Evolutionary conservation across 2,888 invertebrate genomes (phyloP), one percentile per base, ranked within the genome.

Genomic region (Napeogenes sylphis): DNA sequence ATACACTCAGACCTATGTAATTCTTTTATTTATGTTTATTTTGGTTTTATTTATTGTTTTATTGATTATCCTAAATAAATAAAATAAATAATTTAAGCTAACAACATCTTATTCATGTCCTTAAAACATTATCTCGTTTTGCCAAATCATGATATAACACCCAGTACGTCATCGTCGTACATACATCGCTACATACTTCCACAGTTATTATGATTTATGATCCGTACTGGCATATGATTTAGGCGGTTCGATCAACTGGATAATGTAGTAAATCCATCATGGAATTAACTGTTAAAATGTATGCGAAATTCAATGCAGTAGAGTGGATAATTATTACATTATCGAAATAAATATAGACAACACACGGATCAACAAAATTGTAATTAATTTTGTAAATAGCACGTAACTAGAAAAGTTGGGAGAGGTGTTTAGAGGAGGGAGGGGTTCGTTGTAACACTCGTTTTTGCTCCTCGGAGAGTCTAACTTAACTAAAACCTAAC

Each of bases 231-330:
- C 67, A 61, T 45, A 64, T 65, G 64, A 65, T 67, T 67, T 65
- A 67, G 65, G 61, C 65, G 54, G 67, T 61, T 63, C 65, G 62
- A 67, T 67, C 67, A 67, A 65, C 62, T 60, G 56, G 56, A 61
- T 62, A 61, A 64, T 65, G 65, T 64, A 56, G 62, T 67, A 65
- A 67, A 67, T 67, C 65, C 64, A 67, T 67, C 65, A 67, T 53
- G 62, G 62, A 61, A 61, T 65, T 65, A 65, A 61, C 62, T 56
- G 67, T 61, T 62, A 62, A 67, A 67, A 67, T 61, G 58, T 55
- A 55, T 58, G 64, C 61, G 58, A 55, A 64, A 61, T 58, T 56
- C 58, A 55, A 55, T 58, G 55, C 61, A 51, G 51, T 14, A 35
- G 21, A 53, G n/a, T 56, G 42, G 46, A 57, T 55, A 46, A 55